Percentiles rank a stretch among this genome's conserved stretches.
phyloP scores from a whole-genome alignment of 2,113 vertebrate species.

The Coracopsis vasa region DNA sequence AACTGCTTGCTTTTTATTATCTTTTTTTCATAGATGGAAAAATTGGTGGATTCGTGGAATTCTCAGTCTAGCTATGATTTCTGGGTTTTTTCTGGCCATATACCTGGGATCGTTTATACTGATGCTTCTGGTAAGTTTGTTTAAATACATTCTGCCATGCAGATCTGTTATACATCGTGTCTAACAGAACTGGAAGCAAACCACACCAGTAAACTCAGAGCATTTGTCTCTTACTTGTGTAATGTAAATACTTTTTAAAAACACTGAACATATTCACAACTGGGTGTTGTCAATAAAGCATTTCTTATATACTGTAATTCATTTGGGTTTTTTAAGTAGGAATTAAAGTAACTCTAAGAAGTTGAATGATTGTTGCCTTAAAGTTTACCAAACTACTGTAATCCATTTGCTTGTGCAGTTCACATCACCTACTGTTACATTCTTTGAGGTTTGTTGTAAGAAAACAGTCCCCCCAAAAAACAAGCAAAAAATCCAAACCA shows the following conservation, averaged over 20 bases:
- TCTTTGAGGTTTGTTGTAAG: background rate
- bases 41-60: conserved; percentile 99
- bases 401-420: background rate
- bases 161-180: background rate
- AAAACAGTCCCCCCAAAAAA: background rate
- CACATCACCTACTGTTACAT: background rate
- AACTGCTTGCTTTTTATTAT: background rate
- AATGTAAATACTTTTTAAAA: background rate
- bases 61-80: conserved; percentile 92
- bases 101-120: conserved; percentile 93
- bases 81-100: conserved; percentile 90
- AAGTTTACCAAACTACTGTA: background rate
- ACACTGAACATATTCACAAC: background rate
- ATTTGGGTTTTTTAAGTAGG: background rate
- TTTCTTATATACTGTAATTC: background rate
- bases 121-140: conserved; percentile 84
- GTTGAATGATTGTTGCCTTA: background rate
- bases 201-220: background rate
- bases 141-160: background rate
- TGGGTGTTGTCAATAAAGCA: background rate
- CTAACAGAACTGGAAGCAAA: background rate
- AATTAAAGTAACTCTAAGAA: background rate
- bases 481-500: background rate
- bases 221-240: background rate
- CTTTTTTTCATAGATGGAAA: conserved; percentile 86